Evolutionary conservation across 1,140 invertebrate genomes (phyloP), one percentile per base, ranked within the genome.

Genomic region (Temnothorax longispinosus): DNA sequence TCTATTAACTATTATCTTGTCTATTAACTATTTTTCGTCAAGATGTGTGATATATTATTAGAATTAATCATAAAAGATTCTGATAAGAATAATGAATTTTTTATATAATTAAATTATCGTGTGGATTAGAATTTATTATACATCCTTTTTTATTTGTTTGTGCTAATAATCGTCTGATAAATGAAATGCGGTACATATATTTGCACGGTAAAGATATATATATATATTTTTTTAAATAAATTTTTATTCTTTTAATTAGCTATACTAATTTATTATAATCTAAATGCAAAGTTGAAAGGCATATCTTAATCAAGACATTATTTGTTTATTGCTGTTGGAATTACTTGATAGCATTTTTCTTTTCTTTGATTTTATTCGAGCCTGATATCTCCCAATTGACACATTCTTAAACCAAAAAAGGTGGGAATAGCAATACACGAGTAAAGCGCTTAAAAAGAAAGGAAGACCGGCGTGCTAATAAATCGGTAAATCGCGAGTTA

Each of bases 401-500:
- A 47, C 44, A 60, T 75, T 8, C 54, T 84, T 60, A 74, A 72
- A 50, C 44, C 56, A 82, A 35, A 87, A 41, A 80, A 67, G 50
- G 7, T 62, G 50, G 56, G 87, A 82, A 82, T 65, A 71, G 80
- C 54, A 58, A 41, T 65, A 52, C 58, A 69, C 60, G 85, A 58
- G 47, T 78, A 81, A 85, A 58, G 21, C 52, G 78, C 69, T 87
- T 72, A 71, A 85, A 90, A 80, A 81, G 65, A 72, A 78, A 56
- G 50, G 44, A n/a, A 85, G 87, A 82, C 64, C 47, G 81, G 81
- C 32, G 60, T 87, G 86, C 86, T 92, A 88, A 91, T 92, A 91
- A 90, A 92, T 92, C 89, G 92, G 88, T 92, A 92, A 90, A 91
- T 92, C 88, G 89, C 77, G 75, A 92, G 91, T 92, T 93, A 92